Evolutionary conservation across 2,113 vertebrate species (phyloP).

Genomic region (Taxidea taxus): DNA sequence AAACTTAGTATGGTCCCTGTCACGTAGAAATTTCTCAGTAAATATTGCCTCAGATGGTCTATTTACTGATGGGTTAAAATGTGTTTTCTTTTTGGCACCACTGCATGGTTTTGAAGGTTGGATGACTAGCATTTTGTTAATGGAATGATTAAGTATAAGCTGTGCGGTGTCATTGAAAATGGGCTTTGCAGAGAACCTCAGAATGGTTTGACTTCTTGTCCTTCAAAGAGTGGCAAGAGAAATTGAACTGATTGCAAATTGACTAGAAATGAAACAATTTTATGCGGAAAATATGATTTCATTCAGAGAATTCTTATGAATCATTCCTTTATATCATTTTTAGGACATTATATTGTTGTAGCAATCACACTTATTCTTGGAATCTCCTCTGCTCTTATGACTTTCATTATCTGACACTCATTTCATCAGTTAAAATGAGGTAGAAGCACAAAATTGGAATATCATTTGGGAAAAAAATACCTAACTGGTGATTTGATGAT

Average conservation of each 20-base stretch:
- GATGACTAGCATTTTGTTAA: slow-evolving; percentile 42
- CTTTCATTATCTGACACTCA: slow-evolving; percentile 23
- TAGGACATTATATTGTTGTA: neutral
- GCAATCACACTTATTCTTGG: slow-evolving; percentile 36
- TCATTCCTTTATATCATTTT: slow-evolving; percentile 19
- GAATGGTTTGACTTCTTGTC: slow-evolving; percentile 49
- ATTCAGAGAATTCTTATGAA: slow-evolving; percentile 40
- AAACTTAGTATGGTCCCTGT: neutral
- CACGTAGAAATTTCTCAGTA: neutral
- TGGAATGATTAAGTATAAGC: neutral
- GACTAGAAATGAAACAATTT: slow-evolving; percentile 27
- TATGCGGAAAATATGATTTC: slow-evolving; percentile 32
- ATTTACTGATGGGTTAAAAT: neutral
- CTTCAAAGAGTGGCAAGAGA: slow-evolving; percentile 27
- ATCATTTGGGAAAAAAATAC: neutral
- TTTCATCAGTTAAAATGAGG: slow-evolving; percentile 45
- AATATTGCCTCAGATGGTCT: neutral
- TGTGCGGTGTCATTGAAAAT: neutral
- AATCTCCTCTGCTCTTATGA: neutral
- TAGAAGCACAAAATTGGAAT: neutral
- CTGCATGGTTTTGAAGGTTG: neutral
- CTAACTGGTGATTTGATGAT: slow-evolving; percentile 27
- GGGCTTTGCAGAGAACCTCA: neutral
- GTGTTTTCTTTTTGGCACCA: neutral
- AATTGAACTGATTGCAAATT: slow-evolving; percentile 46